Percentiles rank a stretch among this genome's conserved stretches.
Evolutionary conservation across 2,888 invertebrate species (phyloP).

Genomic region (Chymomyza amoena): DNA sequence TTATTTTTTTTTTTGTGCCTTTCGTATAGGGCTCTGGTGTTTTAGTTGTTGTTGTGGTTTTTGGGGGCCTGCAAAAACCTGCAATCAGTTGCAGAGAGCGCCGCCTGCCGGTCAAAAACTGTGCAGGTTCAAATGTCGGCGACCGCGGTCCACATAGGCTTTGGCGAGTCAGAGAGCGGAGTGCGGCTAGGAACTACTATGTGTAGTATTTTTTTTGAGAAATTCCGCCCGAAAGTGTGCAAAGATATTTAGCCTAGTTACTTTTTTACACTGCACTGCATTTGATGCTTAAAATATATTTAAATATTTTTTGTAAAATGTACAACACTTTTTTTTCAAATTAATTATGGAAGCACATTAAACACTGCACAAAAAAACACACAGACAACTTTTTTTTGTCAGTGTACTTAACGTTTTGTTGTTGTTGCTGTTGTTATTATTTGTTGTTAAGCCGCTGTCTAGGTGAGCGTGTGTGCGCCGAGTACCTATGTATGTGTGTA

Average conservation of each 20-base stretch:
- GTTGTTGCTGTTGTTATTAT: neutral
- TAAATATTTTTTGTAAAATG: too few relatives aligned
- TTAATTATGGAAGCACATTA: conserved; percentile 34
- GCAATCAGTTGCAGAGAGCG: conserved; percentile 11
- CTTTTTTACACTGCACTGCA: conserved; percentile 14
- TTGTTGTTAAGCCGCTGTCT: neutral
- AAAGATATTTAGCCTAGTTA: conserved; percentile 61
- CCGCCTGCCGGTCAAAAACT: conserved; percentile 32
- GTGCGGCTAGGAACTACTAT: neutral
- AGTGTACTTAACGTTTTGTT: neutral
- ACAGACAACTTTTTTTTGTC: conserved; percentile 4
- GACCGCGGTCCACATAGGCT: conserved; percentile 46
- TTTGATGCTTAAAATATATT: too few relatives aligned
- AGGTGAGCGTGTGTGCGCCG: conserved; percentile 5
- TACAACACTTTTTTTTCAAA: neutral
- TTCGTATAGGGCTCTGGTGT: neutral
- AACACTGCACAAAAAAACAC: conserved; percentile 9
- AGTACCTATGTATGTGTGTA: conserved; percentile 14
- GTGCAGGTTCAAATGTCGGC: conserved; percentile 68
- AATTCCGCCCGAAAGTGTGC: conserved; percentile 57
- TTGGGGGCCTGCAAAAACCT: conserved; percentile 14
- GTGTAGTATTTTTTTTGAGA: conserved; percentile 23
- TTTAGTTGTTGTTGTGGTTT: conserved; percentile 2
- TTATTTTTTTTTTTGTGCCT: neutral
- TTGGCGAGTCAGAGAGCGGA: neutral